A percentile compares a stretch with the other conserved stretches of the same genome.
phyloP scores from a whole-genome alignment of 2,888 invertebrate species.

The Scaptomyza parva region DNA sequence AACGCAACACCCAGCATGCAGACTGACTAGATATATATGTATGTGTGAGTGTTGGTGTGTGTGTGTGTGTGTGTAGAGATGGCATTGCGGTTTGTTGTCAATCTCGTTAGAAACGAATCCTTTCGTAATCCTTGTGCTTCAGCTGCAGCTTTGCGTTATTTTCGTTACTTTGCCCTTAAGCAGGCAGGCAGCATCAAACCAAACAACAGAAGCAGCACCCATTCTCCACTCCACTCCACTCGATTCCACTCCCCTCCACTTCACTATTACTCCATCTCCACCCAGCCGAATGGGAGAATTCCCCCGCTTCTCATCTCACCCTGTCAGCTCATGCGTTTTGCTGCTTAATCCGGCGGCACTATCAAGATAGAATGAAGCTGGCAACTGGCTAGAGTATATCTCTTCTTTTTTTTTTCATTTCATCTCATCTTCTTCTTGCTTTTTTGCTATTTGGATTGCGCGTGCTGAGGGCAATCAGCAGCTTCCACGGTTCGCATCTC shows the following conservation, averaged over 20 bases:
- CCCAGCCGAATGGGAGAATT: no score
- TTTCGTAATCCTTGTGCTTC: conserved; percentile 79
- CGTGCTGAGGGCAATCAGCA: conserved; percentile 40
- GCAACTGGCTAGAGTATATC: conserved; percentile 15
- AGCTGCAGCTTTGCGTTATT: conserved; percentile 74
- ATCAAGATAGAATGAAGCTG: conserved; percentile 70
- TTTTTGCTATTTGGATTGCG: conserved; percentile 17
- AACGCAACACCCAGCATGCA: conserved; percentile 54
- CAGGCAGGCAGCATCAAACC: conserved; percentile 31
- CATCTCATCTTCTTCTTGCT: no score
- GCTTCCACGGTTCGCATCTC: conserved; percentile 1
- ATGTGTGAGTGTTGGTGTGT: no score
- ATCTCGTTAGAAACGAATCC: conserved; percentile 80
- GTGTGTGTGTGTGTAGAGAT: conserved; percentile 35
- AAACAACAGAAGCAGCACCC: conserved; percentile 43
- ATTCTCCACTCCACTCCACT: background rate
- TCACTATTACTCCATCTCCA: no score
- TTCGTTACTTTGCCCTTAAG: conserved; percentile 61
- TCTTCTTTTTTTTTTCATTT: background rate
- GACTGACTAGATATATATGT: conserved; percentile 5
- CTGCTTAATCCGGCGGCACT: conserved; percentile 76
- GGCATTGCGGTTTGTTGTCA: conserved; percentile 75
- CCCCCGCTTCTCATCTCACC: background rate
- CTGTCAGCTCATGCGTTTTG: conserved; percentile 68
- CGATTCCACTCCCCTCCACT: background rate